phyloP scores from a whole-genome alignment of 2,888 invertebrate species.

The Rhimphoctona megacephalus region DNA sequence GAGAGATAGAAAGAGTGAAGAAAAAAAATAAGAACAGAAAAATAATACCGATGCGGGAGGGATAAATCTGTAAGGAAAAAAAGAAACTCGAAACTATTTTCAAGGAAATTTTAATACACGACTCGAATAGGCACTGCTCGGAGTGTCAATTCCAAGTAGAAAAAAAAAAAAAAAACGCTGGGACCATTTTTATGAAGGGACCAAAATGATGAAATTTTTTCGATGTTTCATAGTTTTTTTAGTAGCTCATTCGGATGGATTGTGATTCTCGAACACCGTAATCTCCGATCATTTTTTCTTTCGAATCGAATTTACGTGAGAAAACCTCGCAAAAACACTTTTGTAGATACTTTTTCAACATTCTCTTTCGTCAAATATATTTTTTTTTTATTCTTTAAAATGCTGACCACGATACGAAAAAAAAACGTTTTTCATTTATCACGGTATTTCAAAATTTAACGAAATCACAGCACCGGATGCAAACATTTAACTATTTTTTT shows the following conservation, averaged over 20 bases:
- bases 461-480: too few relatives aligned
- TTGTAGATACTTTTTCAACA: too few relatives aligned
- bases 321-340: too few relatives aligned
- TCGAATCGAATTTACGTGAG: too few relatives aligned
- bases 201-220: not conserved
- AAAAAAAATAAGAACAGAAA: conserved; percentile 57
- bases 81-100: not conserved
- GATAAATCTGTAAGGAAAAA: not conserved
- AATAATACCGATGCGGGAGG: conserved; percentile 63
- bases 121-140: not conserved
- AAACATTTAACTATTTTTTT: not conserved
- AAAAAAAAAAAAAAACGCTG: too few relatives aligned
- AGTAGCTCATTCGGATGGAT: not conserved
- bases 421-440: too few relatives aligned
- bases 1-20: not conserved
- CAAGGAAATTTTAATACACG: not conserved
- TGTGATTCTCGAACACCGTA: not conserved
- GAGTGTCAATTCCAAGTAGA: not conserved
- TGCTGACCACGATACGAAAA: too few relatives aligned
- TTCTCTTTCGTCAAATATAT: too few relatives aligned
- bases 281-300: too few relatives aligned
- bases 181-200: not conserved
- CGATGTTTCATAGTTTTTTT: not conserved
- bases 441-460: too few relatives aligned
- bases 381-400: too few relatives aligned